phyloP scores from a whole-genome alignment of 2,113 vertebrate species.

The Balaeniceps rex region DNA sequence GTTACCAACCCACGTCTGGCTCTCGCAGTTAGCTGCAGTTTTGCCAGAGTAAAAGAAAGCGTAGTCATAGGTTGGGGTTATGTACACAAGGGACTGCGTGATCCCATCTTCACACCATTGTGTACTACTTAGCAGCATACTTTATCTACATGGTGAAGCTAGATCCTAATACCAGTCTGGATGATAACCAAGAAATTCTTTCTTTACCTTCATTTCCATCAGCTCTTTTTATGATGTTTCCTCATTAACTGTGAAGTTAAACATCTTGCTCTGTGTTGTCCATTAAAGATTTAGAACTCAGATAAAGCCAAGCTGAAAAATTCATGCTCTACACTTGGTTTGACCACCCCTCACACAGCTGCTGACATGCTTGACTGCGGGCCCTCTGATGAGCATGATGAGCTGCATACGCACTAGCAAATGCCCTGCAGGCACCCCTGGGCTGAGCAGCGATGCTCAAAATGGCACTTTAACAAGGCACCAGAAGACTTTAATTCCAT shows the following conservation, averaged over 20 bases:
- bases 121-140: background rate
- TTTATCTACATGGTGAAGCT: background rate
- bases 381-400: background rate
- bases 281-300: background rate
- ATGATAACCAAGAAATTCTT: background rate
- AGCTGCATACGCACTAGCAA: background rate
- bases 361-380: background rate
- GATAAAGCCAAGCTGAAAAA: slow-evolving; percentile 11
- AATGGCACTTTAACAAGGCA: background rate
- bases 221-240: background rate
- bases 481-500: background rate
- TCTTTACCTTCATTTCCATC: background rate
- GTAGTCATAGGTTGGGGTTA: background rate
- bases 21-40: background rate
- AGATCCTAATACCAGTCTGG: background rate
- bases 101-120: background rate
- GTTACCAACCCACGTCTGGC: background rate
- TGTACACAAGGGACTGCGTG: background rate
- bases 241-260: background rate
- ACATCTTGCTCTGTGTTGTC: background rate
- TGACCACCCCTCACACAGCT: background rate
- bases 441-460: background rate
- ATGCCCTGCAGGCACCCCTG: background rate
- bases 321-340: background rate
- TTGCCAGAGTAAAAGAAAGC: background rate